Evolutionary conservation across 2,888 invertebrate species (phyloP), one percentile per base, ranked within the genome.

Genomic region (Drosophila incognita): DNA sequence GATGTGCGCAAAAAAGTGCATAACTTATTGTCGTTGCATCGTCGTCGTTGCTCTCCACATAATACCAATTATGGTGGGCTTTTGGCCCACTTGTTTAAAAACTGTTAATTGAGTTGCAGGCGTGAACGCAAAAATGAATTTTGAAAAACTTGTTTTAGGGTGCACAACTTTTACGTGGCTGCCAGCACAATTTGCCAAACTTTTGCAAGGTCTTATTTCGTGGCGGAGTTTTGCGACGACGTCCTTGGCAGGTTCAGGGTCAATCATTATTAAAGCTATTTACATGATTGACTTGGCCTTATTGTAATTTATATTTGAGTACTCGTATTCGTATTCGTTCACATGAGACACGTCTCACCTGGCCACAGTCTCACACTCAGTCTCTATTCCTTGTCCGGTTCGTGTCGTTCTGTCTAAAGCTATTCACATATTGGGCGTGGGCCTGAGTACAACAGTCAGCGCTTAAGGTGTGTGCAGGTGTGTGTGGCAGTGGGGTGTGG

Each of bases 271-370:
- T 49, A 29, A 52, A 33, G 63, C 68, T 63, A 59, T 85, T 82
- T 51, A 61, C 69, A 64, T 89, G 82, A 84, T 87, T 89, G 89
- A 79, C 79, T 75, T 58, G 73, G 62, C 58, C 66, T 69, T 64
- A 65, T 36, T 40, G 54, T 57, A 49, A 56, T 63, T 68, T 71
- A 69, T 61, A 71, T 79, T 73, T 61, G 36, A 74, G 69, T 21
- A 40, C 57, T 46, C 21, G 27, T 27, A 33, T 31, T 67, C 48
- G 18, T 59, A 52, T 67, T 64, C 53, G 52, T 42, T 31, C 48
- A 53, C n/a, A 40, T 66, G 51, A 38, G 38, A 38, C 58, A 51
- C 31, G 66, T 60, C 49, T 33, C 48, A 60, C 42, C 64, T 71
- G 31, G 7, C 18, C 7, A n/a, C 13, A 2, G 10, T 8, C n/a